Evolutionary conservation across 2,797 vertebrate genomes (phyloP).

Genomic region (Crenuchus spilurus): DNA sequence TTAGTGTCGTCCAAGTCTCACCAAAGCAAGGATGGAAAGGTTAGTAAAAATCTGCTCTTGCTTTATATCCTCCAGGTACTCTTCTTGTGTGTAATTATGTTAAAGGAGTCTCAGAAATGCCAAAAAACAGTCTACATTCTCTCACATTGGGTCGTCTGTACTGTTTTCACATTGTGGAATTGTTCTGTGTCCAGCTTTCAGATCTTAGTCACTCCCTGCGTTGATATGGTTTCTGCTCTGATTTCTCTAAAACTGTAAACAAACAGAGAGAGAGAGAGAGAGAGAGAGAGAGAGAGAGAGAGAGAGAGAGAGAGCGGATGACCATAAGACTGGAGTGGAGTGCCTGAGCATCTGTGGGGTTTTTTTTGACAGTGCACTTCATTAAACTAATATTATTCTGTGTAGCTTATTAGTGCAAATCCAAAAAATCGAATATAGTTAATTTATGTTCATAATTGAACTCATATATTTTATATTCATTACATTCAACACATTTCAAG

Average conservation of each 20-base stretch:
- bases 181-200: not conserved
- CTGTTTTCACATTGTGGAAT: not conserved
- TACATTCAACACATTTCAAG: too few species aligned
- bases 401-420: not conserved
- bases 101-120: not conserved
- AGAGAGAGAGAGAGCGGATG: not conserved
- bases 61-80: not conserved
- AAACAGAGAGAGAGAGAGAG: constrained; percentile 4
- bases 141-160: not conserved
- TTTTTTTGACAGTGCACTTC: not conserved
- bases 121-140: not conserved
- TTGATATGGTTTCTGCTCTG: not conserved
- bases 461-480: too few species aligned
- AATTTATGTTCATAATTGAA: not conserved
- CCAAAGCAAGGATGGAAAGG: not conserved
- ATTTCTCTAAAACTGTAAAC: not conserved
- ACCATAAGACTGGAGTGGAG: constrained; percentile 1
- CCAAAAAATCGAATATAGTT: not conserved
- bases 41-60: not conserved
- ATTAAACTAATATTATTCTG: not conserved
- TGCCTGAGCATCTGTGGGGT: not conserved
- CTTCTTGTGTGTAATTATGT: too few species aligned
- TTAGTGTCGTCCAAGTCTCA: not conserved
- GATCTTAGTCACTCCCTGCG: not conserved
- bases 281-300: constrained; percentile 12